Evolutionary conservation across 2,113 vertebrate genomes (phyloP).

Genomic region (Chionomys nivalis): DNA sequence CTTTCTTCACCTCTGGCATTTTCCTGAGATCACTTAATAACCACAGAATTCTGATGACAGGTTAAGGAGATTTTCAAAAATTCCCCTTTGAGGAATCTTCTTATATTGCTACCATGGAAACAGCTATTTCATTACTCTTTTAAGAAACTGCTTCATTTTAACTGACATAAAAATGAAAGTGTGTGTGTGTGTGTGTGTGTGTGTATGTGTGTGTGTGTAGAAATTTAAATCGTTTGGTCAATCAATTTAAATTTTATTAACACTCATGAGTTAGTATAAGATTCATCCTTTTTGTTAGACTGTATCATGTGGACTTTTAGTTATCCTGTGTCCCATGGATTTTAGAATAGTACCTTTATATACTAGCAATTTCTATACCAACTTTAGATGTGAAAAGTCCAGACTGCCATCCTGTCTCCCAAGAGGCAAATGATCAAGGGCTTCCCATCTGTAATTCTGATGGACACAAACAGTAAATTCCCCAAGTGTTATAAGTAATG

Average conservation of each 20-base stretch:
- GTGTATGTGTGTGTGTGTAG: neutral
- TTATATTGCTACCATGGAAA: conserved; percentile 57
- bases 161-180: conserved; percentile 40
- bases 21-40: conserved; percentile 44
- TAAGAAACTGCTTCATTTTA: conserved; percentile 55
- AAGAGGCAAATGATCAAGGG: neutral
- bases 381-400: conserved; percentile 7
- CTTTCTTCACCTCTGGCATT: neutral
- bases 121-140: conserved; percentile 61
- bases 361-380: neutral
- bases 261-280: conserved; percentile 9
- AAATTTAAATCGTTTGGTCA: too few relatives aligned
- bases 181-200: neutral
- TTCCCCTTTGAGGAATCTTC: neutral
- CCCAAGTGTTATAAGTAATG: neutral
- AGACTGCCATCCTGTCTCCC: neutral
- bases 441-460: conserved; percentile 19
- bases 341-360: conserved; percentile 10
- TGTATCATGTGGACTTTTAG: neutral
- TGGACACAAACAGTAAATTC: neutral
- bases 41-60: conserved; percentile 4
- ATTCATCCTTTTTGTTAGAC: neutral
- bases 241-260: conserved; percentile 57
- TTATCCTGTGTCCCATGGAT: neutral
- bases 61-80: conserved; percentile 57